These are phyloP conservation scores for Thamnophis sirtalis DNA, from an alignment of 2,113 vertebrate species.

Conservation along the genomic window DNA sequence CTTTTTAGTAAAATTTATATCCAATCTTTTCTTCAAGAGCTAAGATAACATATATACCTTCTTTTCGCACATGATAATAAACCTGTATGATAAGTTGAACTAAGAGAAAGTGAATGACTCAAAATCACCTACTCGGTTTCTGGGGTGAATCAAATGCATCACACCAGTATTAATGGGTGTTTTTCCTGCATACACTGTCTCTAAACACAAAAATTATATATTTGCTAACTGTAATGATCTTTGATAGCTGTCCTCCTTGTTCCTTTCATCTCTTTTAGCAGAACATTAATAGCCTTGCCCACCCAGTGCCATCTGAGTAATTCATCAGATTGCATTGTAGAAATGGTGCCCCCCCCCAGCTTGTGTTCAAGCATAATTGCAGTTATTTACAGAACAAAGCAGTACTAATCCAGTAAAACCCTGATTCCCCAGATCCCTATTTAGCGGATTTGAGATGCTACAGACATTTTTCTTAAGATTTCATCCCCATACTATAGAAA, in stretches of 20 bases:
- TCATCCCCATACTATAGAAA: neutral
- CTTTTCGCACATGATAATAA: neutral
- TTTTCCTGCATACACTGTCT: neutral
- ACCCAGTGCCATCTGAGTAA: neutral
- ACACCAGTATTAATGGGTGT: neutral
- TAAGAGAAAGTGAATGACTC: neutral
- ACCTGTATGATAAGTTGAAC: neutral
- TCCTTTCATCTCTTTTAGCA: neutral
- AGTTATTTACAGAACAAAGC: neutral
- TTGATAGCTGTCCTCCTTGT: neutral
- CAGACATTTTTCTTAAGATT: neutral
- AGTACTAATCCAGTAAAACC: neutral
- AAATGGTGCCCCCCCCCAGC: neutral
- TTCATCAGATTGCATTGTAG: neutral
- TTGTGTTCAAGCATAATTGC: neutral
- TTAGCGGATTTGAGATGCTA: neutral
- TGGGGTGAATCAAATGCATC: neutral
- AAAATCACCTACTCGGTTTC: neutral
- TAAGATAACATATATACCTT: neutral
- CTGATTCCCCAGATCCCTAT: neutral
- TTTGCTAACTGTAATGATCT: neutral
- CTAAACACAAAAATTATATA: neutral
- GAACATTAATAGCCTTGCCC: neutral
- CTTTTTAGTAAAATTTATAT: neutral
- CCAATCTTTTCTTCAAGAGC: neutral